Evolutionary conservation across 2,113 vertebrate species (phyloP), one percentile per base, ranked within the genome.

Genomic region (Sitta europaea): DNA sequence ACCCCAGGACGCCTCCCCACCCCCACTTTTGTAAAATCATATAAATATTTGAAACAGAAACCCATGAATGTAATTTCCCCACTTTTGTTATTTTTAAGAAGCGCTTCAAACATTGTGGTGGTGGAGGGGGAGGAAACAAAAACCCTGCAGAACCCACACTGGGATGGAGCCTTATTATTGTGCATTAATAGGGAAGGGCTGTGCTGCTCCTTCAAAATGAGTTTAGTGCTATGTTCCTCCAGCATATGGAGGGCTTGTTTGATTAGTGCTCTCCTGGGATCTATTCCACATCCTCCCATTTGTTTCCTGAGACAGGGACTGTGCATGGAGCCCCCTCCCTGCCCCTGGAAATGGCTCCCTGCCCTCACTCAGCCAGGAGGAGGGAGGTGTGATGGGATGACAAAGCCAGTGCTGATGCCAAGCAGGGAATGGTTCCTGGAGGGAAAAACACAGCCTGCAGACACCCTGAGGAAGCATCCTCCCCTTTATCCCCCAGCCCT

Each of bases 31-130:
- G 79, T 90, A 94, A 95, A 92, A 93, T 67, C 51, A 90, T 81
- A 94, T 62, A 62, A 93, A 96, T 96, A 93, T 96, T 93, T 96
- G 94, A 96, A 96, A 88, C 88, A 83, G 81, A 90, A 92, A 93
- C 28, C 27, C 48, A 13, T 80, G 87, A 96, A 93, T 94, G 79
- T 14, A 94, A 95, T 94, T 96, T 94, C 48, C 59, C 63, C 53
- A 36, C 78, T 96, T 96, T 55, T 92, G 63, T 93, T 83, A n/a
- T 77, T 86, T 96, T 94, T 66, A 67, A 88, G 53, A 48, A 94
- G 59, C 9, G 35, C 59, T 86, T 95, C 68, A 83, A 92, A 92
- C 81, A 66, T 24, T 83, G 67, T 48, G 10, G n/a, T 42, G n/a
- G 9, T 9, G 22, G 14, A 3, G 21, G 28, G 22, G 10, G 31